Percentiles rank a stretch among this genome's conserved stretches.
phyloP scores from a whole-genome alignment of 2,797 vertebrate species.

The Acanthiza pusilla region DNA sequence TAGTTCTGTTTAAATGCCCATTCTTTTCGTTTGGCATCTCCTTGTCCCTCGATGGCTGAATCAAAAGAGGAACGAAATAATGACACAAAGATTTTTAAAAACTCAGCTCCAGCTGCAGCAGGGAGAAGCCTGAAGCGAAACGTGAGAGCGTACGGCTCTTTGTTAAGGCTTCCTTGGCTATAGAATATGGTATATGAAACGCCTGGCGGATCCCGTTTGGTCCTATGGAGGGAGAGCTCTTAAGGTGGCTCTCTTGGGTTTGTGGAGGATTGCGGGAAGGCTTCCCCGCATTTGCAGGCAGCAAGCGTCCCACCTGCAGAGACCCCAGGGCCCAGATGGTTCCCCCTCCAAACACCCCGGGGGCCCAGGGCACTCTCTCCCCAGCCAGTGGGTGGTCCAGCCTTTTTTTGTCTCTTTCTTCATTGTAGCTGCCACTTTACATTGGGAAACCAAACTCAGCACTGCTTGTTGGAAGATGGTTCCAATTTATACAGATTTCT shows the following conservation, averaged over 20 bases:
- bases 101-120: constrained; percentile 69
- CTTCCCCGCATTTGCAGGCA: background rate
- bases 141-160: constrained; percentile 62
- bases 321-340: background rate
- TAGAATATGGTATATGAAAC: constrained; percentile 72
- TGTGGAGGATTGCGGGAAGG: background rate
- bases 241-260: constrained; percentile 67
- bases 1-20: constrained; percentile 70
- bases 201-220: constrained; percentile 55
- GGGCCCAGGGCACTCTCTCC: background rate
- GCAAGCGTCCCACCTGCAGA: constrained; percentile 15
- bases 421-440: background rate
- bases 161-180: constrained; percentile 73
- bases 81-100: constrained; percentile 71
- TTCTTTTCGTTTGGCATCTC: constrained; percentile 70
- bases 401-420: constrained; percentile 4
- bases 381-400: constrained; percentile 35
- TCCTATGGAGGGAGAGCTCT: constrained; percentile 65
- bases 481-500: constrained; percentile 34
- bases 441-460: background rate
- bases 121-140: constrained; percentile 68
- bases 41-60: constrained; percentile 64
- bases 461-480: background rate
- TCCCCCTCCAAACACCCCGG: background rate
- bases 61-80: constrained; percentile 69